A percentile compares a stretch with the other conserved stretches of the same genome.
Conservation (phyloP, 1,140 invertebrate species). For the Diprion similis region DNA sequence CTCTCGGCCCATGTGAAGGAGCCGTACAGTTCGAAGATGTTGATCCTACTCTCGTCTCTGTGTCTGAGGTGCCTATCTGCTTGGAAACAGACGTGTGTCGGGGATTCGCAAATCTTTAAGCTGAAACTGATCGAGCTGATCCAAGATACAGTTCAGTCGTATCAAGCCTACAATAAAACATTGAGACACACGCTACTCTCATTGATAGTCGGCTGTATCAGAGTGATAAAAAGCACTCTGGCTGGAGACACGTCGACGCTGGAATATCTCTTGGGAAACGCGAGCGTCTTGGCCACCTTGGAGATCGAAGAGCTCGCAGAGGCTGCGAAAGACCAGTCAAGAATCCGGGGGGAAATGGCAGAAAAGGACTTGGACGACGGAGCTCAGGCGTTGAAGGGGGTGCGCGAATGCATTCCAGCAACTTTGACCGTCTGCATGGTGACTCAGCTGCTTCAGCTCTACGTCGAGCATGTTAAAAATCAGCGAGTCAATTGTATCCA, state of each 20-base stretch:
- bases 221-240: constrained; percentile 47
- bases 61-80: constrained; percentile 51
- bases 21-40: constrained; percentile 40
- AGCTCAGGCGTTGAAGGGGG: constrained; percentile 28
- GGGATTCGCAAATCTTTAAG: constrained; percentile 41
- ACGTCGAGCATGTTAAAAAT: constrained; percentile 36
- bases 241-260: constrained; percentile 42
- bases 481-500: constrained; percentile 40
- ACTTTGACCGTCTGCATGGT: constrained; percentile 52
- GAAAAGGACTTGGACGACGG: constrained; percentile 16
- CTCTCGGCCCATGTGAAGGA: constrained; percentile 46
- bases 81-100: constrained; percentile 48
- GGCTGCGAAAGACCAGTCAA: constrained; percentile 11
- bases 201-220: constrained; percentile 48
- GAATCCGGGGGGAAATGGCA: constrained; percentile 27
- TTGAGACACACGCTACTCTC: constrained; percentile 52
- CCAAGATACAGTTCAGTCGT: constrained; percentile 52
- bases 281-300: constrained; percentile 40
- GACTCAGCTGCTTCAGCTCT: constrained; percentile 48
- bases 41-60: constrained; percentile 51
- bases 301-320: constrained; percentile 29
- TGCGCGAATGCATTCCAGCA: constrained; percentile 44
- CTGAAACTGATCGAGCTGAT: constrained; percentile 44
- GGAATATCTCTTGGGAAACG: constrained; percentile 51
- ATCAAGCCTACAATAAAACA: constrained; percentile 45